Conservation (phyloP, 2,113 vertebrate genomes). For the Stegostoma tigrinum region DNA sequence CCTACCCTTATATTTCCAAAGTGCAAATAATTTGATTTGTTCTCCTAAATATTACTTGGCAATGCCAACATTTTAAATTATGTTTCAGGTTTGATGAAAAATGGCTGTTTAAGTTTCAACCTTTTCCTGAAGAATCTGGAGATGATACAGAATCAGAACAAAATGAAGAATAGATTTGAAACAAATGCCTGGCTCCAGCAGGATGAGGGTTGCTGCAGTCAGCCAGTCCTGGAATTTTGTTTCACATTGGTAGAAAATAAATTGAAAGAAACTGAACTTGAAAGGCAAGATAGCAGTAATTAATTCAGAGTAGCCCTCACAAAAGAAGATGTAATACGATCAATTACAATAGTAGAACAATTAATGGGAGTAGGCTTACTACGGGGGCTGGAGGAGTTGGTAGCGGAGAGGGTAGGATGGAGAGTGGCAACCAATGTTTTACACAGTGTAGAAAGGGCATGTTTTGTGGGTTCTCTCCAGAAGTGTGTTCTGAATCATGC, state of each 20-base stretch:
- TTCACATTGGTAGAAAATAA: background rate
- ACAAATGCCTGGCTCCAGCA: background rate
- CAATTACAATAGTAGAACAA: too few relatives aligned
- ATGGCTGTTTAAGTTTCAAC: background rate
- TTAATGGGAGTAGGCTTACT: too few relatives aligned
- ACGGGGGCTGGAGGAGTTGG: too few relatives aligned
- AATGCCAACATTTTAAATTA: background rate
- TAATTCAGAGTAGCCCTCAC: background rate
- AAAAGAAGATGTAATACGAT: background rate
- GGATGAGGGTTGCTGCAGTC: background rate
- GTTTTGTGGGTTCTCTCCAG: background rate
- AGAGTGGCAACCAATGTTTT: too few relatives aligned
- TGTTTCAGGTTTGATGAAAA: background rate
- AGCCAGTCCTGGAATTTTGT: background rate
- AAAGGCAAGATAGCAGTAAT: background rate
- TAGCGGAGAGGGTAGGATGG: too few relatives aligned
- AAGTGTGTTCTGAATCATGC: background rate
- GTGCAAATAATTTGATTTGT: background rate
- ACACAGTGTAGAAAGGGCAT: too few relatives aligned
- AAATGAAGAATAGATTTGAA: background rate
- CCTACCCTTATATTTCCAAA: background rate
- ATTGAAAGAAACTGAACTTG: background rate
- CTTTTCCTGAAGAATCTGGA: background rate
- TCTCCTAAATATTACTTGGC: background rate
- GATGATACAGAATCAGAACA: background rate